phyloP scores from a whole-genome alignment of 2,797 vertebrate species.

The Mallotus villosus region DNA sequence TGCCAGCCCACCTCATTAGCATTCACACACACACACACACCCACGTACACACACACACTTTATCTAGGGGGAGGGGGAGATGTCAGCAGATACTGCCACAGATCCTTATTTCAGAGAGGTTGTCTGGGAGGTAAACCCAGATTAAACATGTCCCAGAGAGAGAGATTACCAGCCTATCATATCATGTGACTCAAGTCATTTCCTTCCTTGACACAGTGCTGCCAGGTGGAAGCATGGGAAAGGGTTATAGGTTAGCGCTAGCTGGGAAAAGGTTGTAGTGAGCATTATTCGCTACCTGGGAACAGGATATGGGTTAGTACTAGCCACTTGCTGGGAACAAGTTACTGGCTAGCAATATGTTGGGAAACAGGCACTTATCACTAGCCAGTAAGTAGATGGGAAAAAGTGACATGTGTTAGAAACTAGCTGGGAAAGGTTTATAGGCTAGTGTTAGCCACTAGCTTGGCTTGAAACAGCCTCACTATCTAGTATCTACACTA shows the following conservation, averaged over 20 bases:
- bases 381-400: too few relatives aligned
- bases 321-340: too few relatives aligned
- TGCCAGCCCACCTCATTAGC: constrained; percentile 47
- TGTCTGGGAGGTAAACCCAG: constrained; percentile 8
- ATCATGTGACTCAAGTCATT: constrained; percentile 26
- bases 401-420: not conserved
- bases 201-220: constrained; percentile 15
- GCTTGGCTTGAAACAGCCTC: not conserved
- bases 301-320: too few relatives aligned
- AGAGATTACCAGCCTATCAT: constrained; percentile 10
- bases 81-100: constrained; percentile 7
- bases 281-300: too few relatives aligned
- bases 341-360: too few relatives aligned
- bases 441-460: not conserved
- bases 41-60: constrained; percentile 18
- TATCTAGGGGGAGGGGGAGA: constrained; percentile 9
- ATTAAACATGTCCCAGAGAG: constrained; percentile 10
- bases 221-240: constrained; percentile 26
- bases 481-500: constrained; percentile 2
- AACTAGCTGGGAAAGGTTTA: not conserved
- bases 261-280: too few relatives aligned
- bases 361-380: too few relatives aligned
- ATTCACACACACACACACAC: constrained; percentile 33
- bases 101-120: not conserved
- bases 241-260: constrained; percentile 5